phyloP scores from a whole-genome alignment of 1,140 invertebrate genomes.

The Telenomus remus region DNA sequence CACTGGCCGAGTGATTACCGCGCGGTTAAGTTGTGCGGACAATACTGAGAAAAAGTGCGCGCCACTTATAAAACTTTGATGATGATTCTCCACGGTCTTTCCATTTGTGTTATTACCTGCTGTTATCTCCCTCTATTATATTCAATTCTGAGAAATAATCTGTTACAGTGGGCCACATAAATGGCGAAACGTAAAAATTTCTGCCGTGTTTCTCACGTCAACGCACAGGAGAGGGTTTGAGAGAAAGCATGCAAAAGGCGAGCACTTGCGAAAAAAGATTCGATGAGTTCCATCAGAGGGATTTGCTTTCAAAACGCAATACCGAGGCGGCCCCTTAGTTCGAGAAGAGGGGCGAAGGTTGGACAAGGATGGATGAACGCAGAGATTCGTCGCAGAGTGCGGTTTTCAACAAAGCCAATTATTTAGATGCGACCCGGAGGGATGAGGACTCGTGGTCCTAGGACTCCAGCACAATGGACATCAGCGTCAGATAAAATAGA shows the following conservation, averaged over 20 bases:
- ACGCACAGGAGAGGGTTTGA: conserved; percentile 60
- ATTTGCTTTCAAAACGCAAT: conserved; percentile 33
- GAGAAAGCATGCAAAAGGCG: conserved; percentile 49
- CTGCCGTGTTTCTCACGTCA: conserved; percentile 71
- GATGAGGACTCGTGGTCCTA: conserved; percentile 45
- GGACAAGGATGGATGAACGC: conserved; percentile 56
- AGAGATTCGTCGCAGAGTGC: conserved; percentile 75
- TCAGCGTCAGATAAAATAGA: conserved; percentile 40
- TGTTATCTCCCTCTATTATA: conserved; percentile 44
- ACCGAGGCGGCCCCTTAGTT: conserved; percentile 31
- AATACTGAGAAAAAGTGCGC: conserved; percentile 69
- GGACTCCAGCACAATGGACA: conserved; percentile 59
- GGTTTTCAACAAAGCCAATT: conserved; percentile 76
- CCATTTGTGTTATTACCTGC: conserved; percentile 60
- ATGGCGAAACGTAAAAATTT: conserved; percentile 75
- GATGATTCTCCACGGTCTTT: conserved; percentile 69
- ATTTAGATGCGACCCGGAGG: conserved; percentile 70
- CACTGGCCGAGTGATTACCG: conserved; percentile 34
- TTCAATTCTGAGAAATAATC: conserved; percentile 73
- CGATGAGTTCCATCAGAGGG: conserved; percentile 37
- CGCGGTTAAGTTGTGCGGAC: conserved; percentile 56
- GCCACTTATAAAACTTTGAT: conserved; percentile 66
- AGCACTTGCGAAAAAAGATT: conserved; percentile 62
- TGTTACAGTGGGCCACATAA: conserved; percentile 72
- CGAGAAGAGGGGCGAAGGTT: conserved; percentile 25